A percentile compares a stretch with the other conserved stretches of the same genome.
These are phyloP conservation scores for Bubo scandiacus DNA, from an alignment of 2,113 vertebrate species.

Conservation along the genomic window DNA sequence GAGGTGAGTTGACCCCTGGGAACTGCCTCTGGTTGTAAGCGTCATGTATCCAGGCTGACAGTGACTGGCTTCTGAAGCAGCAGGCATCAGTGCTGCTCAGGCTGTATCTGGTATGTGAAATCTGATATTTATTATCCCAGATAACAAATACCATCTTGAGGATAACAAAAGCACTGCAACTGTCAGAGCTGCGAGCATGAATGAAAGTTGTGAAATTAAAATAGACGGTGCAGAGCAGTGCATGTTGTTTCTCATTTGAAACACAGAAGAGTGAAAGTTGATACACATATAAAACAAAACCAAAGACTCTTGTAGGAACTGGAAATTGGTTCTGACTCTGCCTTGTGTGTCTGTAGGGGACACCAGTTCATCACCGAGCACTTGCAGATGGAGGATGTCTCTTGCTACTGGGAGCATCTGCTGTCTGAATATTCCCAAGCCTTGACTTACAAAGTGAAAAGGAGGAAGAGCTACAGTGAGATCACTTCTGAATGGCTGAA, in stretches of 20 bases:
- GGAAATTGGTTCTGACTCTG: conserved; percentile 2
- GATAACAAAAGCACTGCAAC: conserved; percentile 37
- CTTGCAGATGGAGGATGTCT: conserved; percentile 89
- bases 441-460: conserved; percentile 86
- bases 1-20: not conserved
- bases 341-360: conserved; percentile 78
- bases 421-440: conserved; percentile 84
- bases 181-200: not conserved
- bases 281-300: not conserved
- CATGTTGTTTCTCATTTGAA: not conserved
- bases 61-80: not conserved
- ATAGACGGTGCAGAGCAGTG: not conserved
- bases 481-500: conserved; percentile 73
- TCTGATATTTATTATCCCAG: conserved; percentile 43
- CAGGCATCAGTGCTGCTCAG: not conserved
- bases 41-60: not conserved
- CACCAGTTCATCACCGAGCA: conserved; percentile 86
- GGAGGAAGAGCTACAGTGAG: conserved; percentile 77
- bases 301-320: not conserved
- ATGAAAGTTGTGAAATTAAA: not conserved
- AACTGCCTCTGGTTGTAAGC: not conserved
- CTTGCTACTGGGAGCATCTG: conserved; percentile 93
- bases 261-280: not conserved
- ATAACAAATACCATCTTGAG: conserved; percentile 56
- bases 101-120: not conserved